A percentile compares a stretch with the other conserved stretches of the same genome.
phyloP scores from a whole-genome alignment of 2,113 vertebrate genomes.

The Gallinago jamesoni region DNA sequence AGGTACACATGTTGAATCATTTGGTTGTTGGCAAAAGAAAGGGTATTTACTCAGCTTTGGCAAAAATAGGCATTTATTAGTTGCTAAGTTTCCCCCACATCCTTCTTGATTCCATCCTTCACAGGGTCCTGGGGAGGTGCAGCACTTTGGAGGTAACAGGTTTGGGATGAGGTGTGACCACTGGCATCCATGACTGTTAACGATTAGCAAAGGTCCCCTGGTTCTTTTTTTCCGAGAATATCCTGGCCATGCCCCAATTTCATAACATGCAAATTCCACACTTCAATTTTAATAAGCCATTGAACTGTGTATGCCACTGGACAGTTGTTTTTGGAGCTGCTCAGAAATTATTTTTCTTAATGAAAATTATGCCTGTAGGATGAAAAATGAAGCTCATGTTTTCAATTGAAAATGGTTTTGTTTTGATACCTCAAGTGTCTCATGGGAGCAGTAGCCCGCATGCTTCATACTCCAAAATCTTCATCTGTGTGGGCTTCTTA shows the following conservation, averaged over 20 bases:
- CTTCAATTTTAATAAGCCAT: constrained; percentile 46
- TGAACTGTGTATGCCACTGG: constrained; percentile 47
- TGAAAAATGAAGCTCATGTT: constrained; percentile 38
- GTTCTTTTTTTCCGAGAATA: constrained; percentile 42
- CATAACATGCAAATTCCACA: constrained; percentile 23
- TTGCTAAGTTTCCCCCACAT: constrained; percentile 3
- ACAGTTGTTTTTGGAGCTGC: constrained; percentile 50
- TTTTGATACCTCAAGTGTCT: constrained; percentile 16
- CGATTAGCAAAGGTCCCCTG: constrained; percentile 24
- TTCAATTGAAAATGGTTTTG: constrained; percentile 40
- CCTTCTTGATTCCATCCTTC: neutral
- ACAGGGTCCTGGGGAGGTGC: neutral
- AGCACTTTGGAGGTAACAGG: neutral
- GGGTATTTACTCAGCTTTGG: neutral
- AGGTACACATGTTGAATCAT: neutral
- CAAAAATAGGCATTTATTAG: neutral
- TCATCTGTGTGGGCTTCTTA: constrained; percentile 28
- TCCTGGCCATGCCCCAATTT: constrained; percentile 31
- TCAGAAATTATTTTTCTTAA: constrained; percentile 54
- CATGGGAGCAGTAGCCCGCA: constrained; percentile 48
- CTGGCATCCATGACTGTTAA: neutral
- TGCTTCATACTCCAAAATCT: constrained; percentile 9
- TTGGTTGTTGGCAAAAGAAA: neutral
- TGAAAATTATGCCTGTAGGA: constrained; percentile 32
- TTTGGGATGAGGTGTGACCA: constrained; percentile 8